Evolutionary conservation across 2,888 invertebrate genomes (phyloP), one percentile per base, ranked within the genome.

Genomic region (Trileptium ribeirensis): DNA sequence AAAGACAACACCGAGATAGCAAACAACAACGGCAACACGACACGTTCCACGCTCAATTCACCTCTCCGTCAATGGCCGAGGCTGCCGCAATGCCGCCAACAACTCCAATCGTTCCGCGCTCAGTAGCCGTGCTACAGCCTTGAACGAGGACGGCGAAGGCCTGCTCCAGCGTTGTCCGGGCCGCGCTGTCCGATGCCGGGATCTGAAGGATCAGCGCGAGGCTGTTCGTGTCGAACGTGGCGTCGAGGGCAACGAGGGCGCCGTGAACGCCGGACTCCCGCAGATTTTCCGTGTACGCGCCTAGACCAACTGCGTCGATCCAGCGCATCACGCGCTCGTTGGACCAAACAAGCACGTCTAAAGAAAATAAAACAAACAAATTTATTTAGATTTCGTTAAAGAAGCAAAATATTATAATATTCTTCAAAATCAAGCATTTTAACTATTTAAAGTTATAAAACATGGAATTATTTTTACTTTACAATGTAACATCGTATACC

Each of bases 251-350:
- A 88, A 99, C 92, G 83, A 99, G 92, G 83, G 97, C 96, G 87
- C 99, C 99, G 91, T 99, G 99, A 84, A 99, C 96, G 86, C 99
- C 99, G 84, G 97, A 97, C 91, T 99, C 99, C 86, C 94, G 91
- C 87, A 99, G 92, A 92, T 97, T 96, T 90, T 94, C 94, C 84
- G 96, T 94, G 91, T 95, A 99, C 90, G 97, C 96, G 94, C 97
- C 96, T 85, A 98, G 92, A 84, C 96, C 97, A 90, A 98, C 94
- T 88, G 92, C 91, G 87, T 93, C 92, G 84, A 97, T 93, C 98
- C 98, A 99, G 91, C 95, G 93, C 89, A 97, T 96, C 87, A 98
- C 93, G 85, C 97, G 92, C 89, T 98, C 98, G 91, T 97, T 97
- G 89, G 96, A 96, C 98, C 98, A 98, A 79, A 98, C 97, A 85